Evolutionary conservation across 2,113 vertebrate species (phyloP), one percentile per base, ranked within the genome.

Genomic region (Scomber colias): DNA sequence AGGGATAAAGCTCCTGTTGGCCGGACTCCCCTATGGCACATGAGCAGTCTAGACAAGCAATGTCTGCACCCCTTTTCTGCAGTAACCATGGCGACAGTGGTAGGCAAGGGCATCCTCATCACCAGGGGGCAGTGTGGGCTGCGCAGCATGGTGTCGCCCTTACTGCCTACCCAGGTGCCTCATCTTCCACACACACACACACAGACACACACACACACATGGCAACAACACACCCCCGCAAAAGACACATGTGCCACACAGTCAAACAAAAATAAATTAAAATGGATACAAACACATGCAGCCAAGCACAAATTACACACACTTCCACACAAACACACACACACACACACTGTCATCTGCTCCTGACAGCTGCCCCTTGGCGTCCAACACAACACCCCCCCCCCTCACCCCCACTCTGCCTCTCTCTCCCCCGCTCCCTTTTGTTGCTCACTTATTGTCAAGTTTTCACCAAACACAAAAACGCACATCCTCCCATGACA

Each of bases 381-480:
- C 84, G 71, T 80, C 82, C 14, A 86, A 82, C 86, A 84, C 83
- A 79, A 75, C 24, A 30, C 54, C 50, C 31, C 72, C 55, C 53
- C 49, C 31, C 45, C 66, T 76, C 21, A 74, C 77, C 24, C 75
- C 57, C 71, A 15, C 82, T 49, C 69, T 16, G 13, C 69, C 77
- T 84, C 79, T 19, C 60, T 46, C 74, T 48, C 75, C 67, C 85
- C 76, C 44, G 27, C 86, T 79, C 57, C 76, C 91, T 89, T 95
- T 92, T 94, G 92, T 91, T 90, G 91, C 88, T 93, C 91, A 89
- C 87, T 95, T 94, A 93, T 93, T 95, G 93, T 94, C 66, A 79
- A 93, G 85, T 92, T 91, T 89, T 85, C 81, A 71, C 81, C 78
- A 78, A 21, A 21, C 85, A 93, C 88, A 93, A 88, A 92, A 86